Base-by-base conservation (phyloP, 2,113 vertebrate genomes). In the Paralichthys olivaceus region DNA sequence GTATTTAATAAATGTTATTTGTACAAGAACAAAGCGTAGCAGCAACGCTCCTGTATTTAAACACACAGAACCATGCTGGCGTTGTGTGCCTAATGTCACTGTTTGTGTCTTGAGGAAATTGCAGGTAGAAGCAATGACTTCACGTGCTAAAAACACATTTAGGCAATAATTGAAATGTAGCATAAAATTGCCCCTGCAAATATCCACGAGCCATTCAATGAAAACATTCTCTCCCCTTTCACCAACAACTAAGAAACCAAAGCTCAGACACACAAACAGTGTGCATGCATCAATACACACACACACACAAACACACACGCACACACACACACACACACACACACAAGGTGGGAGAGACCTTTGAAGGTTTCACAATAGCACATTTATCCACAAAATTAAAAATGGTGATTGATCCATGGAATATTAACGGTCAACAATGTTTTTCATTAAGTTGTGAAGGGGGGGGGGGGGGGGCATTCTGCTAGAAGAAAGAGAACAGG, bases 111-210 rank as follows among this genome's bases (percentile, higher is more conserved):
- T 92, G 93, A 94, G 95, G 96, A 95, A 94, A 95, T 95, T 94
- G 94, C 88, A 92, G 92, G 91, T 94, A 94, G 95, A 94, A 90
- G 91, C 91, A 93, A 95, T 95, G 93, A 95, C 94, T 96, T 94
- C 93, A 83, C 91, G 94, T 93, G 94, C 94, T 96, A 95, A 96
- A 93, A 97, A 98, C 95, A 96, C 96, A 97, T 97, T 96, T 95
- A 94, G 93, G 95, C 95, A 96, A 96, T 97, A 98, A 98, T 98
- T 97, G 96, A 98, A 99, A 98, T 97, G 96, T 97, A 96, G 96
- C 96, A 98, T 97, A 96, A 97, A 98, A 98, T 98, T 98, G 97
- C 96, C 95, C 94, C 95, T 96, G 96, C 96, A 99, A 98, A 98
- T 96, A 98, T 97, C 96, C 96, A 92, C 90, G 94, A 97, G 96